Evolutionary conservation across 2,888 invertebrate species (phyloP).

Genomic region (Clusia tigrina): DNA sequence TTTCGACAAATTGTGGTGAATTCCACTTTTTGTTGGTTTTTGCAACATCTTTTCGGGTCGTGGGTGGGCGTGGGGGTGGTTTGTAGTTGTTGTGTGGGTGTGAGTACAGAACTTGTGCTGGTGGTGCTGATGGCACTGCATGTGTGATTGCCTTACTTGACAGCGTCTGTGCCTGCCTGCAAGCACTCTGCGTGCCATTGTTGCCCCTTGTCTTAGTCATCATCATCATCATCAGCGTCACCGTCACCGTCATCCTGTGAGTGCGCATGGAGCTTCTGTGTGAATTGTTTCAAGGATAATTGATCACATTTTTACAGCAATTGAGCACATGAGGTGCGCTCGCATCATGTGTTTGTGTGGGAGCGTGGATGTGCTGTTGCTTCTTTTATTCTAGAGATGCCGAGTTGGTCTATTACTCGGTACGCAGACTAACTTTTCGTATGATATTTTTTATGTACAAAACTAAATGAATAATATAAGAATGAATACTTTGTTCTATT

Average conservation of each 20-base stretch:
- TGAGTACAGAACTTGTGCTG: background rate
- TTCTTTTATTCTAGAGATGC: no score
- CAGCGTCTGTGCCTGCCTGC: background rate
- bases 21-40: conserved; percentile 18
- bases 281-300: conserved; percentile 40
- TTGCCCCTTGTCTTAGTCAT: background rate
- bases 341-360: no score
- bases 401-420: no score
- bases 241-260: conserved; percentile 12
- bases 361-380: no score
- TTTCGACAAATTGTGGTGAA: conserved; percentile 36
- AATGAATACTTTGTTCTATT: no score
- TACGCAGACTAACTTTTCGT: no score
- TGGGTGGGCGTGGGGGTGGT: background rate
- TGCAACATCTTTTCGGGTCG: conserved; percentile 11
- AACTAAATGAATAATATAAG: no score
- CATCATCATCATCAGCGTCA: background rate
- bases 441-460: no score
- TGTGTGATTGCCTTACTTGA: no score
- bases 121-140: conserved; percentile 7
- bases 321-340: conserved; percentile 39
- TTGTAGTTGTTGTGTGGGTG: conserved; percentile 1
- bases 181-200: conserved; percentile 5
- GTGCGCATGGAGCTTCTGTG: conserved; percentile 32
- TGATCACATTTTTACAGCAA: conserved; percentile 40